Base-by-base conservation (phyloP, 2,113 vertebrate species). In the Alosa alosa region DNA sequence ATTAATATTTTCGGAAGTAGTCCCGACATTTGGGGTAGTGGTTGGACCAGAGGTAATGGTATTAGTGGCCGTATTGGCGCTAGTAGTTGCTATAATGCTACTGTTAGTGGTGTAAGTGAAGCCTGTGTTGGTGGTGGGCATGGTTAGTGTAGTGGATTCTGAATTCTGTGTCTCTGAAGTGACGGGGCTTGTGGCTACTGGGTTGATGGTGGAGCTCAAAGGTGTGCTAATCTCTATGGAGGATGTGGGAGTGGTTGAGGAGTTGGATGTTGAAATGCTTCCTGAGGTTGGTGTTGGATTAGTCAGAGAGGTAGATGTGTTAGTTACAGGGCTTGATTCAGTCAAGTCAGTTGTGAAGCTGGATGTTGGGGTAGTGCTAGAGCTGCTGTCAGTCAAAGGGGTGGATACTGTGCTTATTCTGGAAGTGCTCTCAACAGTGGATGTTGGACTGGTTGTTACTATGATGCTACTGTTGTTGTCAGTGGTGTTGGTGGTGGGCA, bases 181-280 rank as follows among this genome's bases (percentile, higher is more conserved):
- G 36, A 17, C 15, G 2, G 72, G 31, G 11, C 36, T 39, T 78
- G 72, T 72, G 15, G 15, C 18, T 5, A 60, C 55, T 60, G 55
- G 55, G 5, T 20, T 60, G 18, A 0, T n/a, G 47, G 84, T 82
- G 68, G n/a, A 52, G 31, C 68, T 86, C 20, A 85, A 60, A 36
- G 88, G 88, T 83, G n/a, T 0, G 1, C 41, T 44, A 41, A 15
- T 25, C 1, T 44, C 9, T 39, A 15, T 13, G 6, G 41, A 11
- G n/a, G 36, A 7, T 86, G 82, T 84, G n/a, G 39, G 52, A 52
- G 81, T 84, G 22, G 20, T 81, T 86, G 64, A 52, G 75, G 81
- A 4, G 22, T 83, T 5, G 64, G 87, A 46, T 25, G 86, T 89
- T 86, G 72, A 45, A 2, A 20, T 52, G 72, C 10, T 36, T 55